Conservation (phyloP, 2,888 invertebrate species). For the Apotomis capreana region DNA sequence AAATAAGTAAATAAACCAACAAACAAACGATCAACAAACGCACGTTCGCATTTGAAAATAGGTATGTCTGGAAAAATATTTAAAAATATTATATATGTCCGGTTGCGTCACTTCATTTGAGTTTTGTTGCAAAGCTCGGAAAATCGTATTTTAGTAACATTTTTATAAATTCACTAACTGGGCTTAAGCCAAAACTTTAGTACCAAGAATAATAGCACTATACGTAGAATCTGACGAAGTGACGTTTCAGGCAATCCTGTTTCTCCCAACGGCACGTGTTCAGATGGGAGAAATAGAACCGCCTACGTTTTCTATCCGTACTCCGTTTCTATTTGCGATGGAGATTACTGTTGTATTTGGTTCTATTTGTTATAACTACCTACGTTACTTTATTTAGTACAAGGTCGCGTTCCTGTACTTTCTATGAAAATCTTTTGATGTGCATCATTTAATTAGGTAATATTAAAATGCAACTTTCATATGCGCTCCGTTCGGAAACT, state of each 20-base stretch:
- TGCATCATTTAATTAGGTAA: too few relatives aligned
- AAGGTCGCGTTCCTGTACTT: not conserved
- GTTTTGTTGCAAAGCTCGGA: too few relatives aligned
- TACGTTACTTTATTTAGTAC: not conserved
- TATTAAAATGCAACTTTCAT: not conserved
- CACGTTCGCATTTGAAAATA: too few relatives aligned
- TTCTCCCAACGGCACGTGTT: constrained; percentile 17
- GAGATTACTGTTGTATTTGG: constrained; percentile 6
- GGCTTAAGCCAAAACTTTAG: not conserved
- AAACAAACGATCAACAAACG: too few relatives aligned
- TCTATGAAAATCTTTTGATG: not conserved
- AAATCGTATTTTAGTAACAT: not conserved
- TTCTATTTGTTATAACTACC: not conserved
- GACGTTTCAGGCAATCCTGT: not conserved
- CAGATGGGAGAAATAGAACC: constrained; percentile 19
- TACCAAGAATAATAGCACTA: not conserved
- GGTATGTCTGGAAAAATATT: too few relatives aligned
- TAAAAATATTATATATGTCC: too few relatives aligned
- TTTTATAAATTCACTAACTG: not conserved
- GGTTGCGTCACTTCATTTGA: too few relatives aligned
- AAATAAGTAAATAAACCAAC: too few relatives aligned
- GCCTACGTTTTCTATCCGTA: constrained; percentile 25
- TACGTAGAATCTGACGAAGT: not conserved
- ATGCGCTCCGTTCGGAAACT: too few relatives aligned
- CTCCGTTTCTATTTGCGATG: constrained; percentile 20